Evolutionary conservation across 2,113 vertebrate genomes (phyloP).

Genomic region (Rhabdornis inornatus): DNA sequence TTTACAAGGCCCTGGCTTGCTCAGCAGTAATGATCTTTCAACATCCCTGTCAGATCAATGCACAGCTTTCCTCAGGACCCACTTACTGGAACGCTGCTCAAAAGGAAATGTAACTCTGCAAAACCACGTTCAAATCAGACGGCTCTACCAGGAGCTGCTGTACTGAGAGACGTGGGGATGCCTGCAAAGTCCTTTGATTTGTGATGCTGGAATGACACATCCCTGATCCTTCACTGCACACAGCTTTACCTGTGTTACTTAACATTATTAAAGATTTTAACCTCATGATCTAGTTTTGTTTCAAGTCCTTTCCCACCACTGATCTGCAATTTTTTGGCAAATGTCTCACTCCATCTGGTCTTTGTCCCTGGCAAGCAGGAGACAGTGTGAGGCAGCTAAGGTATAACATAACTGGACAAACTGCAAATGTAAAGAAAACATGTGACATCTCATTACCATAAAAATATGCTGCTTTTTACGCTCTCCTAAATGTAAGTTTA

Average conservation of each 20-base stretch:
- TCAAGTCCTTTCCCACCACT: background rate
- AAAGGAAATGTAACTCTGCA: background rate
- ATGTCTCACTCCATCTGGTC: background rate
- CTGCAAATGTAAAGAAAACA: background rate
- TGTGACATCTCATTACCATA: background rate
- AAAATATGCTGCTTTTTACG: background rate
- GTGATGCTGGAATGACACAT: background rate
- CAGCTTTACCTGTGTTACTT: background rate
- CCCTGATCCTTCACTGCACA: background rate
- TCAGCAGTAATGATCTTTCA: slow-evolving; percentile 38
- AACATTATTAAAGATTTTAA: background rate
- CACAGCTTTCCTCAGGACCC: background rate
- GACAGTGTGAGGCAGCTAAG: background rate
- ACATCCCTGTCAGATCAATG: background rate
- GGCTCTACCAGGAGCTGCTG: background rate
- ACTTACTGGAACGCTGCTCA: background rate
- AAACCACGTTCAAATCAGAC: accelerated
- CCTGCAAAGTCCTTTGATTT: background rate
- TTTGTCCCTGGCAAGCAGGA: background rate
- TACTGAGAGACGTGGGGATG: background rate
- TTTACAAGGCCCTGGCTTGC: background rate
- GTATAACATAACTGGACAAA: background rate
- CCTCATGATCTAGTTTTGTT: background rate
- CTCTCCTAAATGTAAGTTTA: background rate
- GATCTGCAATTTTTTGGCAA: background rate